Evolutionary conservation across 2,888 invertebrate genomes (phyloP), one percentile per base, ranked within the genome.

Genomic region (Chorisops tibialis): DNA sequence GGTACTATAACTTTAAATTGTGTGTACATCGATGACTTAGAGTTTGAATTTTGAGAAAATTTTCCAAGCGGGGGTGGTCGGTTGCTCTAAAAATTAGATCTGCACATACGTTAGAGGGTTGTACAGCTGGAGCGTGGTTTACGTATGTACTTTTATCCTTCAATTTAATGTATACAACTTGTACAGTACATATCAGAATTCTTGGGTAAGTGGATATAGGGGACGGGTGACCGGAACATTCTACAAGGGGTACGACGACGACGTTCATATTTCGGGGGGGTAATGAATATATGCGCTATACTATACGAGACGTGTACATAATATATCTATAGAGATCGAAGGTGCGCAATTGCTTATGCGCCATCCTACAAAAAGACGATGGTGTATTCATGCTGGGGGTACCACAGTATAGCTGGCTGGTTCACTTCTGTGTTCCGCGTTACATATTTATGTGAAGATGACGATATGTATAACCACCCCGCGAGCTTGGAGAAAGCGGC

Each of bases 341-440:
- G 67, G 67, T 70, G 71, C 71, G 70, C 71, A 70, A 70, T 70
- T 70, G 71, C 69, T 69, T 70, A 66, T 71, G 72, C 70, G 71
- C 71, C 69, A 69, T 50, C 68, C 56, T 65, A 63, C 63, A 30
- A 30, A 66, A 69, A 65, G 62, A 63, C 19, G 37, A 49, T 18
- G 18, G 2, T 41, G 16, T 12, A 47, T 16, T 16, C 19, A 47
- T 19, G 18, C 51, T n/a, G 9, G 30, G 14, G 21, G 52, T 37
- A 52, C 12, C 16, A 12, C 22, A n/a, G n/a, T n/a, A n/a, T 30
- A 9, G 30, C 30, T 30, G 30, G 30, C 30, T 30, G n/a, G n/a
- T 30, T 30, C 30, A 30, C 30, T 30, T 9, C 30, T 9, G 48
- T 43, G 19, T 30, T 50, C 24, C 41, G 14, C 41, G 41, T 9